Conservation (phyloP, 2,888 invertebrate species). For the Pseudolycoriella hygida region DNA sequence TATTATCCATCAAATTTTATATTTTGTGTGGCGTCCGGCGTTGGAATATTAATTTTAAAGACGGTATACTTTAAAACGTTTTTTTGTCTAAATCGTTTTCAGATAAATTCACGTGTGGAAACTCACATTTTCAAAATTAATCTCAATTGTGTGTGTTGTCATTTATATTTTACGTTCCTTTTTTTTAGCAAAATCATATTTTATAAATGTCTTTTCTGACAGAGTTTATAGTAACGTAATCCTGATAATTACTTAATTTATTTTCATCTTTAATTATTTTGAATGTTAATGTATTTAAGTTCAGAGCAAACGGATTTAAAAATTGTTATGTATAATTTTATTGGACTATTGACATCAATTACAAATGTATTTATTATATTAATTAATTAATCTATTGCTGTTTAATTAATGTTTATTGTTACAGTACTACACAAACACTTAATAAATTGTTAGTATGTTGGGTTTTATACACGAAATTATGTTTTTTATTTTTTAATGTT, state of each 20-base stretch:
- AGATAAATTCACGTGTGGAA: background rate
- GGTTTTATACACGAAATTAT: background rate
- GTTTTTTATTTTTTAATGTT: background rate
- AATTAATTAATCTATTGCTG: constrained; percentile 1
- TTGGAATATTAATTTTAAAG: background rate
- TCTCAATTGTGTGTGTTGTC: background rate
- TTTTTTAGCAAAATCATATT: background rate
- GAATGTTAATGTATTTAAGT: too few species aligned
- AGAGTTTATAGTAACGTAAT: background rate
- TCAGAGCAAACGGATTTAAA: background rate
- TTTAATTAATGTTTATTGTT: background rate
- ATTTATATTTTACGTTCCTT: background rate
- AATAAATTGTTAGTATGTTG: background rate
- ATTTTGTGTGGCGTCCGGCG: background rate
- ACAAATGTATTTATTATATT: background rate
- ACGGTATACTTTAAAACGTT: background rate
- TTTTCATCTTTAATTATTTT: background rate
- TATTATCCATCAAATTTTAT: background rate
- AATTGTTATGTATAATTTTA: background rate
- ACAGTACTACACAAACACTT: background rate
- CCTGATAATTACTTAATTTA: background rate
- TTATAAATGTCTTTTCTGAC: background rate
- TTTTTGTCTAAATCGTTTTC: background rate
- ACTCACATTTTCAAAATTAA: background rate
- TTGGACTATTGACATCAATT: constrained; percentile 1